Percentiles rank a stretch among this genome's conserved stretches.
phyloP scores from a whole-genome alignment of 2,113 vertebrate species.

The Oreochromis aureus region DNA sequence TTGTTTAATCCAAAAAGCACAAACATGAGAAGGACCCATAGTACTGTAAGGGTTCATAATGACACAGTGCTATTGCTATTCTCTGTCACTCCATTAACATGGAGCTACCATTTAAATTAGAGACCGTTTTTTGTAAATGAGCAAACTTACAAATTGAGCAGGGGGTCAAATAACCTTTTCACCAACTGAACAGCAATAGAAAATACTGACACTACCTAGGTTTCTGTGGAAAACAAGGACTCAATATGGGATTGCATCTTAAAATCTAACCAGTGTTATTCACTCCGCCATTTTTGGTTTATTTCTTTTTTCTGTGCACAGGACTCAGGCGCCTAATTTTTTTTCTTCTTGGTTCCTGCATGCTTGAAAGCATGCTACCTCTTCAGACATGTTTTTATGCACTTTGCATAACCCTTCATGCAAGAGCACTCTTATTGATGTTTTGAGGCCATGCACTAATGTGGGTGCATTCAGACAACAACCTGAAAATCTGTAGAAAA shows the following conservation, averaged over 20 bases:
- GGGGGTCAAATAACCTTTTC: background rate
- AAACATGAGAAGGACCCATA: background rate
- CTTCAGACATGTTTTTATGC: slow-evolving; percentile 28
- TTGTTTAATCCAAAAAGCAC: background rate
- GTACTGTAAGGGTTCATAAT: background rate
- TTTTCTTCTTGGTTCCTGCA: background rate
- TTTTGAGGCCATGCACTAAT: slow-evolving; percentile 19
- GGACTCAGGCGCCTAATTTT: background rate
- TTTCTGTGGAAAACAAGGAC: background rate
- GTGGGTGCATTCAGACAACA: slow-evolving; percentile 1
- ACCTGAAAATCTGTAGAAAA: slow-evolving; percentile 13
- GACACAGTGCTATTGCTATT: background rate
- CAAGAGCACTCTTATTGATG: slow-evolving; percentile 44
- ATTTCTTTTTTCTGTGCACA: background rate
- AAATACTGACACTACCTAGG: background rate
- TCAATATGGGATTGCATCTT: background rate
- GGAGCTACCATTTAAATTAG: background rate
- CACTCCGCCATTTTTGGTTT: background rate
- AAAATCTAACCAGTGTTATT: background rate
- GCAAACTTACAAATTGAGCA: background rate
- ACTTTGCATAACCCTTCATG: slow-evolving; percentile 4
- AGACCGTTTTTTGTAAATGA: background rate
- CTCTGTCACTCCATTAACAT: background rate
- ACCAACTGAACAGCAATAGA: background rate
- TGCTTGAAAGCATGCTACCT: background rate